A percentile compares a stretch with the other conserved stretches of the same genome.
Conservation (phyloP, 2,797 vertebrate genomes). For the Lepilemur ruficaudatus region DNA sequence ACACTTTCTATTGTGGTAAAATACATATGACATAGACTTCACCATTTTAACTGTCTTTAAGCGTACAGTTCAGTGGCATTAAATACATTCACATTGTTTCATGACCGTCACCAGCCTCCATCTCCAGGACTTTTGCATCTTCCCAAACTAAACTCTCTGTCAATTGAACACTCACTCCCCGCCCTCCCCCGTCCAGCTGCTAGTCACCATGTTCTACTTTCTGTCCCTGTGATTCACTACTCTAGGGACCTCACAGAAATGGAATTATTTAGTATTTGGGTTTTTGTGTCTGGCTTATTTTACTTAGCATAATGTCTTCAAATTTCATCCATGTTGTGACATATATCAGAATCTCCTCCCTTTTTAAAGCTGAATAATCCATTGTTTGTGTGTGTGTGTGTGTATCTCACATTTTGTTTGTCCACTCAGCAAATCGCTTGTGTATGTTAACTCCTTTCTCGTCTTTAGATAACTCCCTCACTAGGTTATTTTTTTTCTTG, state of each 20-base stretch:
- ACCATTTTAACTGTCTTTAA: neutral
- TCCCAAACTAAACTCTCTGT: neutral
- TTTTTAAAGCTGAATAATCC: neutral
- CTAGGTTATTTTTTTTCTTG: neutral
- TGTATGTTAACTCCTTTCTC: neutral
- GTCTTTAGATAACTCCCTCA: neutral
- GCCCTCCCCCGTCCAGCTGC: too few species aligned
- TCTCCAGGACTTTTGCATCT: neutral
- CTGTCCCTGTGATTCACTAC: neutral
- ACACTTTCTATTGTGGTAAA: neutral
- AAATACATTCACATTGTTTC: too few species aligned
- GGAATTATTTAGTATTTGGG: neutral
- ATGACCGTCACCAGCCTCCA: neutral
- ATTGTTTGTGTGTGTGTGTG: neutral
- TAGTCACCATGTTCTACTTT: neutral
- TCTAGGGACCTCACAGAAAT: neutral
- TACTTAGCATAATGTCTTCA: neutral
- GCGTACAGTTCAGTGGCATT: neutral
- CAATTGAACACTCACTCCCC: neutral
- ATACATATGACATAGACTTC: neutral
- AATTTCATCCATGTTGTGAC: neutral
- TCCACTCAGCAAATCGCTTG: neutral
- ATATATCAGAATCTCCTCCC: neutral
- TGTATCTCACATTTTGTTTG: neutral
- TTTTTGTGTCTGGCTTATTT: neutral